Evolutionary conservation across 2,888 invertebrate species (phyloP), one percentile per base, ranked within the genome.

Genomic region (Parapristionchus giblindavisi): DNA sequence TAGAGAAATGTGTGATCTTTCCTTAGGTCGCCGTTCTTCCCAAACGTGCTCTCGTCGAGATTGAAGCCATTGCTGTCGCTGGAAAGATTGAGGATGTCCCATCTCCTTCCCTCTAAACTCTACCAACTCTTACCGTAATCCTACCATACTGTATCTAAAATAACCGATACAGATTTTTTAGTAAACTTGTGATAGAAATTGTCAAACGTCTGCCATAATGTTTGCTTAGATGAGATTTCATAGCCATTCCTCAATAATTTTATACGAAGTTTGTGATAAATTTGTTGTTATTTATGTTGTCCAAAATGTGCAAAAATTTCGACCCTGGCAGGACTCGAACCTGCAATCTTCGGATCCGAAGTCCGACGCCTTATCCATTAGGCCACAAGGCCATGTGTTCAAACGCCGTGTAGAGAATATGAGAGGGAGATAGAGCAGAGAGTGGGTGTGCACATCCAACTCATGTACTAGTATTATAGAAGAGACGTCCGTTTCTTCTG

Each of bases 11-110:
- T 1, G 8, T 34, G 11, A 14, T n/a, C n/a, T n/a, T n/a, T 78
- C 27, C 68, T n/a, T n/a, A 81, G 80, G 86, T 86, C 5, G 82
- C 87, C 60, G 81, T 77, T 51, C 79, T 87, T 8, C 87, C 87
- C 43, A 87, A 86, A 78, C 77, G 78, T 40, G 87, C 80, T 24
- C 81, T 83, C 52, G 81, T 85, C 75, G 84, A 84, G 66, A 94
- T 95, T 80, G 95, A 95, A 89, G 94, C 93, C 11, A 92, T 94
- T 83, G 95, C 95, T 38, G 83, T 83, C 43, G 80, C 83, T 40
- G 86, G 83, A 52, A 81, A 85, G 72, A 84, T 85, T 75, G 78
- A 80, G 60, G 84, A 85, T 58, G 56, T 72, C 48, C 80, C 36
- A 17, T 63, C 52, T 27, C 38, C 36, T 24, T 61, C 61, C 24